Evolutionary conservation across 92 coral and sea anemone species (phyloP).

Genomic region (Paragorgia papillata): DNA sequence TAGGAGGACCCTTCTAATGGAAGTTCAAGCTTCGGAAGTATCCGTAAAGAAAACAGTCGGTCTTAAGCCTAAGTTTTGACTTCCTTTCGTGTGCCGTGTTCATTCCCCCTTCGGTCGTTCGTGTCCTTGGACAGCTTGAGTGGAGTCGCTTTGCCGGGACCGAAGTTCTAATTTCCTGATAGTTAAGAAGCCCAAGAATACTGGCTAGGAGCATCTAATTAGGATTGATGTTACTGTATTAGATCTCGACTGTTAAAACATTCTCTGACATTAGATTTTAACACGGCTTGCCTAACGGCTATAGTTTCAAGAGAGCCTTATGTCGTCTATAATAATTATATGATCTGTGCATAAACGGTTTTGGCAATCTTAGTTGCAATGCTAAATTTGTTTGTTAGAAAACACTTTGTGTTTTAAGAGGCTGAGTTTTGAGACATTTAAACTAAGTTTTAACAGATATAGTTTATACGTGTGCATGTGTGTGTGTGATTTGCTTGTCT

Average conservation of each 20-base stretch:
- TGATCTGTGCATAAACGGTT: no score
- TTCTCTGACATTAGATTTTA: neutral
- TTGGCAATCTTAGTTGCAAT: no score
- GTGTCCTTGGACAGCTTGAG: neutral
- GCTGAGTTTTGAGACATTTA: no score
- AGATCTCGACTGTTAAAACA: neutral
- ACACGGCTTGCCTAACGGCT: neutral
- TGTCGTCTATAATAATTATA: no score
- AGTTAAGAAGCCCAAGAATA: neutral
- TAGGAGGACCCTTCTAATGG: neutral
- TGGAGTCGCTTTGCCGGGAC: conserved; percentile 41
- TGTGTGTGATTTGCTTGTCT: no score
- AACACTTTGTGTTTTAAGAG: no score
- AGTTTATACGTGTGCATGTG: no score
- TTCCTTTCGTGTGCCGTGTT: neutral
- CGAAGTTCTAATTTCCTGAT: conserved; percentile 26
- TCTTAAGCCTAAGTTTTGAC: neutral
- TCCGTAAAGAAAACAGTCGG: neutral
- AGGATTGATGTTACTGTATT: conserved; percentile 10
- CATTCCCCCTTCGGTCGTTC: neutral
- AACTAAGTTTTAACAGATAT: no score
- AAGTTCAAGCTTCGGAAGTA: neutral
- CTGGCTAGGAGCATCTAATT: conserved; percentile 14
- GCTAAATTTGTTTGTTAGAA: no score
- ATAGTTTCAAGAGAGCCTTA: no score